Conservation (phyloP, 2,888 invertebrate genomes). For the Athalia cordata region DNA sequence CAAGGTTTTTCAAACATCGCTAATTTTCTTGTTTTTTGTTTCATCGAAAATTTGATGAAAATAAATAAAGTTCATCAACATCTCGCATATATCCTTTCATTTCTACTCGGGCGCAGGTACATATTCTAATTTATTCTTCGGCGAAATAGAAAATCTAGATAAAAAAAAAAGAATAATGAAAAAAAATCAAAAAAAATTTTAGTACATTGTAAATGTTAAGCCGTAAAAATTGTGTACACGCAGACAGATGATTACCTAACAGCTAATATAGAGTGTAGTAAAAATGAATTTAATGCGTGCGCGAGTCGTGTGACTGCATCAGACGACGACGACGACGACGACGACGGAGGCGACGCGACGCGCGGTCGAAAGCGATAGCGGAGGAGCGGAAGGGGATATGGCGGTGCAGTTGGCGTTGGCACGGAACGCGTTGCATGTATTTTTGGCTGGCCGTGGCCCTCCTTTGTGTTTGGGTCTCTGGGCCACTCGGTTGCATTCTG, state of each 20-base stretch:
- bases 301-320: background rate
- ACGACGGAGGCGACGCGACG: slow-evolving; percentile 3
- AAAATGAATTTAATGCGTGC: no score
- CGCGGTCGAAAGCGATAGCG: background rate
- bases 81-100: no score
- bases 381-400: background rate
- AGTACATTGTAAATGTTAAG: background rate
- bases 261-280: no score
- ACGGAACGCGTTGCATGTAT: slow-evolving; percentile 54
- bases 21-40: no score
- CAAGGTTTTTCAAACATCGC: no score
- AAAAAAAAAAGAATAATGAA: background rate
- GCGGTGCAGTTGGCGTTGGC: background rate
- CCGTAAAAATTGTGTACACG: no score
- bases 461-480: slow-evolving; percentile 60
- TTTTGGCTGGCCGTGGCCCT: slow-evolving; percentile 72
- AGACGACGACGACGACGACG: background rate
- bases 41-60: no score
- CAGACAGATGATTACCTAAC: no score
- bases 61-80: no score
- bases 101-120: no score
- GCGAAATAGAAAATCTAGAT: background rate
- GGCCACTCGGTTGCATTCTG: slow-evolving; percentile 44
- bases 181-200: background rate
- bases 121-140: background rate